Percentiles rank a stretch among this genome's conserved stretches.
These are phyloP conservation scores for Lanius ludovicianus DNA, from an alignment of 2,113 vertebrate species.

Conservation along the genomic window DNA sequence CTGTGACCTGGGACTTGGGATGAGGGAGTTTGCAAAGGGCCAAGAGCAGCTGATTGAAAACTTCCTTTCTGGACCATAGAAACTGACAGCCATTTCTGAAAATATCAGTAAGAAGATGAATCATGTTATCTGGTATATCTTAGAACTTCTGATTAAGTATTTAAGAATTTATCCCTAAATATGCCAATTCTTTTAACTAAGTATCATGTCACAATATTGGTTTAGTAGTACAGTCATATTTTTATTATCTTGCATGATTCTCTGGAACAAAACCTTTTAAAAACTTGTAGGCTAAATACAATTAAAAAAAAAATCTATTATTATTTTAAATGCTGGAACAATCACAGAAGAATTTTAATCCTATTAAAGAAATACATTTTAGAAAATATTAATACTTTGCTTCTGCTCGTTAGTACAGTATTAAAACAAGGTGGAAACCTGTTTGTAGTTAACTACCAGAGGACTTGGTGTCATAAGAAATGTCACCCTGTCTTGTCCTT, in stretches of 20 bases:
- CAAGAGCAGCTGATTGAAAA: background rate
- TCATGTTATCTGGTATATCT: background rate
- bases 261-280: background rate
- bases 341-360: background rate
- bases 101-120: background rate
- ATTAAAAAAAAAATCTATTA: background rate
- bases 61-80: background rate
- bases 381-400: background rate
- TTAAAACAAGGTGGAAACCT: background rate
- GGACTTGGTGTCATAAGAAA: background rate
- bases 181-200: background rate
- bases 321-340: background rate
- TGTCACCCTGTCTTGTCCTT: background rate
- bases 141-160: background rate
- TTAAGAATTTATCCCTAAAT: background rate
- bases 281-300: background rate
- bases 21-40: background rate
- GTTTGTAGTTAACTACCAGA: conserved; percentile 1
- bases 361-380: background rate
- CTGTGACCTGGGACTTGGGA: background rate
- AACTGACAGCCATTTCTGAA: background rate
- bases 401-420: background rate
- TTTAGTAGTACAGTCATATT: background rate
- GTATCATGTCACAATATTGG: background rate
- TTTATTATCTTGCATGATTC: background rate